Percentiles rank a stretch among this genome's conserved stretches.
Evolutionary conservation across 1,140 invertebrate species (phyloP).

Genomic region (Achroia grisella): DNA sequence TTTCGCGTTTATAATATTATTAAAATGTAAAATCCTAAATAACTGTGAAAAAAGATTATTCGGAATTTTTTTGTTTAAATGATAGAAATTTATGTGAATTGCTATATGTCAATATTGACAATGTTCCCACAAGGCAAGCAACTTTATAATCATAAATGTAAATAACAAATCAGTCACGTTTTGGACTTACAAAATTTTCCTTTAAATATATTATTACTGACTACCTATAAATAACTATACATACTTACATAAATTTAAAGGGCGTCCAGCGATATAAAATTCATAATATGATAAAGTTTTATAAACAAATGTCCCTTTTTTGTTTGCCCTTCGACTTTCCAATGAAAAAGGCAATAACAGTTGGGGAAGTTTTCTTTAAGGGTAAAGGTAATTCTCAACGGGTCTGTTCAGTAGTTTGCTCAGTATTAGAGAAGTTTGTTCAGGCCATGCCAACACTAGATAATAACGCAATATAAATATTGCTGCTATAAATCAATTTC

Average conservation of each 20-base stretch:
- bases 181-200: too few relatives aligned
- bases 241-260: too few relatives aligned
- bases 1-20: too few relatives aligned
- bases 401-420: constrained; percentile 44
- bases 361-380: constrained; percentile 31
- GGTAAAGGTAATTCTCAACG: constrained; percentile 45
- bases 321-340: constrained; percentile 24
- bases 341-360: constrained; percentile 38
- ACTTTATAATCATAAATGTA: too few relatives aligned
- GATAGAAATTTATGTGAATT: too few relatives aligned
- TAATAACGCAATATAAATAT: constrained; percentile 55
- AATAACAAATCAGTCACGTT: too few relatives aligned
- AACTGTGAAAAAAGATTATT: too few relatives aligned
- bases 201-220: too few relatives aligned
- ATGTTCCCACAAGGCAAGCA: neutral
- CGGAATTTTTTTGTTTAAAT: too few relatives aligned
- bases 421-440: constrained; percentile 52
- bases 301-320: constrained; percentile 26
- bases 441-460: constrained; percentile 45
- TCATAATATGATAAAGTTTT: constrained; percentile 22
- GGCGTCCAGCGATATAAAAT: neutral
- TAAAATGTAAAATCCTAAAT: too few relatives aligned
- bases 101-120: neutral
- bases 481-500: constrained; percentile 33
- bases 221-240: too few relatives aligned